Conservation (phyloP, 2,888 invertebrate species). For the Drosophila koepferae region DNA sequence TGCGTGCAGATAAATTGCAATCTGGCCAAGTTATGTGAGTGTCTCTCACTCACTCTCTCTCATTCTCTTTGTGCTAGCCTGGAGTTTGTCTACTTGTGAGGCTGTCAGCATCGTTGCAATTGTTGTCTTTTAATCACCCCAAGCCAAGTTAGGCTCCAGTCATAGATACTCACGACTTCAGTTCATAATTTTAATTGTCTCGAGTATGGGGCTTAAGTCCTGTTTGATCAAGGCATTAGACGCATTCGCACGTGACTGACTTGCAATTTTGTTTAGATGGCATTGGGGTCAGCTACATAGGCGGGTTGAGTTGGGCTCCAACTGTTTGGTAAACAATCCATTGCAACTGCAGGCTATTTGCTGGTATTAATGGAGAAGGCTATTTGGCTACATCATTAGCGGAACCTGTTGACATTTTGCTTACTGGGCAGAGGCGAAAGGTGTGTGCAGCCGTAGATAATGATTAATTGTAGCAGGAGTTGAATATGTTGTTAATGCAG, state of each 20-base stretch:
- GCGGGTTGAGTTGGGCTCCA: slow-evolving; percentile 2
- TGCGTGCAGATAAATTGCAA: slow-evolving; percentile 79
- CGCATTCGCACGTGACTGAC: slow-evolving; percentile 47
- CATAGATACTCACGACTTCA: slow-evolving; percentile 34
- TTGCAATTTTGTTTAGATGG: not conserved
- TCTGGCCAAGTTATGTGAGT: slow-evolving; percentile 53
- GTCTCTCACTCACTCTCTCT: not conserved
- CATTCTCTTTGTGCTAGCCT: not conserved
- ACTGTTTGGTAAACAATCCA: slow-evolving; percentile 72
- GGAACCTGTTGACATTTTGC: slow-evolving; percentile 59
- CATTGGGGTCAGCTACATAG: not conserved
- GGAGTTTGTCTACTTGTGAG: slow-evolving; percentile 58
- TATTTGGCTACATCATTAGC: slow-evolving; percentile 49
- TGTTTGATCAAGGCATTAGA: slow-evolving; percentile 59
- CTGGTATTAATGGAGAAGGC: slow-evolving; percentile 52
- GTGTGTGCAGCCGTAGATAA: not conserved
- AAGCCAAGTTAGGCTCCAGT: slow-evolving; percentile 32
- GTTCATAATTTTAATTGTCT: slow-evolving; percentile 66
- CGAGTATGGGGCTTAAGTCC: not conserved
- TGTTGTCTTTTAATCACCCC: slow-evolving; percentile 78
- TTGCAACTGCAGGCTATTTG: slow-evolving; percentile 76
- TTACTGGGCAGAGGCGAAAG: rapidly evolving
- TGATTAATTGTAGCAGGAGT: not conserved
- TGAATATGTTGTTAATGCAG: not conserved
- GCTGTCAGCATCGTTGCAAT: slow-evolving; percentile 56